Evolutionary conservation across 2,113 vertebrate genomes (phyloP).

Genomic region (Orycteropus afer): DNA sequence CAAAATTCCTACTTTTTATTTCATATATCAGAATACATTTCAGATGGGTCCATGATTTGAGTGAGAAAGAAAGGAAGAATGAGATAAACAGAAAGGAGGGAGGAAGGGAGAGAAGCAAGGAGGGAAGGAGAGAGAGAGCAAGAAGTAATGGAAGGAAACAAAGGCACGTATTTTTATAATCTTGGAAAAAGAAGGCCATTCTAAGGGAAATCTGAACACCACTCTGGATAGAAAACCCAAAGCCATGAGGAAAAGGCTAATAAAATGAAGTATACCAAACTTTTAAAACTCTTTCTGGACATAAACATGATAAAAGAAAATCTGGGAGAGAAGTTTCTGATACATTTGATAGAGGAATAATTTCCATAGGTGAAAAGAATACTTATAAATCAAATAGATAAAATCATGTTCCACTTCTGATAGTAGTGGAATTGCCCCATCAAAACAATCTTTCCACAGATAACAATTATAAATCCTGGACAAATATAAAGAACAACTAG

Average conservation of each 20-base stretch:
- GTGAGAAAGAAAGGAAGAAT: neutral
- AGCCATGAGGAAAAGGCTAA: neutral
- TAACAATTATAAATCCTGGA: neutral
- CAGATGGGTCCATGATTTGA: neutral
- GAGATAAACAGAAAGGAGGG: neutral
- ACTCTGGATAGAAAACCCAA: neutral
- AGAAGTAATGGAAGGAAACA: neutral
- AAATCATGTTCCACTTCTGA: neutral
- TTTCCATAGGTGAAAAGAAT: neutral
- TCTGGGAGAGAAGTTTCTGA: neutral
- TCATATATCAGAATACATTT: neutral
- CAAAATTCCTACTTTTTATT: neutral
- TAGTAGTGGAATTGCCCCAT: neutral
- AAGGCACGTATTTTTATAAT: too few species aligned
- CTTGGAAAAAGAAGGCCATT: neutral
- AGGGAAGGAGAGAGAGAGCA: neutral
- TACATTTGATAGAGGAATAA: neutral
- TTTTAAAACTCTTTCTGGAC: neutral
- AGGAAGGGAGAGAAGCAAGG: too few species aligned
- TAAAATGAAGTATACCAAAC: neutral
- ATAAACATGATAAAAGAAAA: neutral
- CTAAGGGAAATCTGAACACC: neutral
- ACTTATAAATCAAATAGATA: too few species aligned
- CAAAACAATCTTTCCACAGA: neutral
- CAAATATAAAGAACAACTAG: neutral